These are phyloP conservation scores for Phoenicopterus ruber DNA, from an alignment of 2,113 vertebrate species.

Conservation along the genomic window DNA sequence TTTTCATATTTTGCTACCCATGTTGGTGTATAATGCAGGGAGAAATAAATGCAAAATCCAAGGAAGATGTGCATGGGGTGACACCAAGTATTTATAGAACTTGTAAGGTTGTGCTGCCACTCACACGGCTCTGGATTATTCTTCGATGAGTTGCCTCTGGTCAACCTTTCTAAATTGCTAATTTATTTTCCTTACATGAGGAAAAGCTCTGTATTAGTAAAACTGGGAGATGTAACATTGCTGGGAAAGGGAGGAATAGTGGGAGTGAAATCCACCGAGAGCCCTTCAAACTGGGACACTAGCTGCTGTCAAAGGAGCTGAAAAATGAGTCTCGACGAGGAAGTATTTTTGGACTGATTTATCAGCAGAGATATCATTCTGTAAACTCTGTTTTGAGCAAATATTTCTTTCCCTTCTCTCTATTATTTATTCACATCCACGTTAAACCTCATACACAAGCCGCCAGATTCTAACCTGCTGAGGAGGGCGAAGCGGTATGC, in stretches of 20 bases:
- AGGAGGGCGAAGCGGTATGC: background rate
- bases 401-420: constrained; percentile 12
- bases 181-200: background rate
- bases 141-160: background rate
- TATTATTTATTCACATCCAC: constrained; percentile 67
- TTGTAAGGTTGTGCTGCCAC: background rate
- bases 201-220: background rate
- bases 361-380: constrained; percentile 11
- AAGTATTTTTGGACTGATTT: constrained; percentile 57
- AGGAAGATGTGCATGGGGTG: constrained; percentile 5
- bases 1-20: constrained; percentile 64
- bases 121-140: background rate
- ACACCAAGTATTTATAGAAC: background rate
- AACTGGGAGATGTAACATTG: background rate
- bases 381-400: constrained; percentile 39
- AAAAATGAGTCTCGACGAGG: background rate
- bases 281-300: background rate
- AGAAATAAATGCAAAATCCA: constrained; percentile 46
- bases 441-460: constrained; percentile 41
- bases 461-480: constrained; percentile 57
- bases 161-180: constrained; percentile 10
- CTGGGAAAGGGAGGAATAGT: background rate
- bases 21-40: constrained; percentile 21
- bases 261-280: background rate
- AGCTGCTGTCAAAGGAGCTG: background rate